These are phyloP conservation scores for Alosa alosa DNA, from an alignment of 2,113 vertebrate species.

Conservation along the genomic window DNA sequence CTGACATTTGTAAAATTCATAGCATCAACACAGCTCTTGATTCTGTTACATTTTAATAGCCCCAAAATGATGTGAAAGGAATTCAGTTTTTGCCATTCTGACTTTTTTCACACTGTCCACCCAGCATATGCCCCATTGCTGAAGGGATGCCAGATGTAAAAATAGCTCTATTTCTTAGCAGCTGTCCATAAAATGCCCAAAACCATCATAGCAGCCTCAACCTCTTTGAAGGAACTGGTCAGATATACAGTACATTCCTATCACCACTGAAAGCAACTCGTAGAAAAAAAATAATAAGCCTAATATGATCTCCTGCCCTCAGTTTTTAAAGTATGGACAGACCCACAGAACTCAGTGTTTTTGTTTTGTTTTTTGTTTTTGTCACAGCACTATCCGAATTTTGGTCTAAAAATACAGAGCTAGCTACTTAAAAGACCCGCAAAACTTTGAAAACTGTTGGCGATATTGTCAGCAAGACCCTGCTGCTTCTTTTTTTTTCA, in stretches of 20 bases:
- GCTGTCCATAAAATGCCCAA: not conserved
- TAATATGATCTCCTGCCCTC: not conserved
- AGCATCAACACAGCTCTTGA: not conserved
- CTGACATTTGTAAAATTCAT: not conserved
- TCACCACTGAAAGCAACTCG: not conserved
- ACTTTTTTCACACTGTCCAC: no score
- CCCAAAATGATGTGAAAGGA: no score
- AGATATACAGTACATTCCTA: not conserved
- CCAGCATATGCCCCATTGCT: not conserved
- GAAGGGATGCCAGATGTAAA: not conserved
- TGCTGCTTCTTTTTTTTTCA: no score
- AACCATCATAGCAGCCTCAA: not conserved
- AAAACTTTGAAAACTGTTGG: no score
- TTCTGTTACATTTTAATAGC: no score
- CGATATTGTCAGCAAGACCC: no score
- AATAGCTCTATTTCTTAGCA: not conserved
- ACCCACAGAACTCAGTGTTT: not conserved
- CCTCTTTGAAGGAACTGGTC: not conserved
- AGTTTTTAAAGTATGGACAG: not conserved
- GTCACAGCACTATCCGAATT: no score
- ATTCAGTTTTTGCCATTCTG: no score
- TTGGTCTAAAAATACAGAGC: no score
- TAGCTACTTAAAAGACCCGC: no score
- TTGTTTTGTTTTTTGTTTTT: no score
- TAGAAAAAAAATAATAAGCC: not conserved